A percentile compares a stretch with the other conserved stretches of the same genome.
Conservation (phyloP, 2,888 invertebrate species). For the Odontothrips loti region DNA sequence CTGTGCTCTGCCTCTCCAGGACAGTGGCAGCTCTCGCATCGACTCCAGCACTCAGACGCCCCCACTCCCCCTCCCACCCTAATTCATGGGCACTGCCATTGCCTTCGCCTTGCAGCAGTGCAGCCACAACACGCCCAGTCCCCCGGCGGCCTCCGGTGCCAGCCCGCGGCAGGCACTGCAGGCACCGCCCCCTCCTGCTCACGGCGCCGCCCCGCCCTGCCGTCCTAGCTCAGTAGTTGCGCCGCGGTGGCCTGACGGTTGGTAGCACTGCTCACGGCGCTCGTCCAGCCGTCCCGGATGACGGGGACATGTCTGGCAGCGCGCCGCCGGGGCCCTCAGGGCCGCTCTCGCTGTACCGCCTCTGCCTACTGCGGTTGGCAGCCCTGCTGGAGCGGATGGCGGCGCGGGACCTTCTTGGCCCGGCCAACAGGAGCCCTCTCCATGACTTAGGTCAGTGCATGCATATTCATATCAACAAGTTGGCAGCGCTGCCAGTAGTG, state of each 20-base stretch:
- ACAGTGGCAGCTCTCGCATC: no score
- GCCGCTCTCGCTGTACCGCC: neutral
- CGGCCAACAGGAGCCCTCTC: neutral
- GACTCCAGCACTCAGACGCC: no score
- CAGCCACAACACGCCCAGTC: neutral
- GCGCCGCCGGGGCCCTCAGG: neutral
- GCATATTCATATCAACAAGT: neutral
- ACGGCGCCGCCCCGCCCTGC: neutral
- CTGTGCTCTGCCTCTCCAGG: no score
- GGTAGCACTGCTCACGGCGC: no score
- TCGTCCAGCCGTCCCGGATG: neutral
- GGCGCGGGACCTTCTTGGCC: neutral
- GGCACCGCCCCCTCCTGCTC: neutral
- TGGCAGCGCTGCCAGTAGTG: neutral
- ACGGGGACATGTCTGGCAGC: neutral
- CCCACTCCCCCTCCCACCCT: no score
- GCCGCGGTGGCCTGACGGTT: no score
- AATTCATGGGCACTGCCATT: no score
- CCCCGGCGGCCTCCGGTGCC: neutral
- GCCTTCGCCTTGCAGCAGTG: no score
- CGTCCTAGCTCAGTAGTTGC: no score
- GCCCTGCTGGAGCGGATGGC: neutral
- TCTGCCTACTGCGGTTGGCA: neutral
- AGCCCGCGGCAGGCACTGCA: neutral
- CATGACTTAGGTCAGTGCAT: constrained; percentile 1